Evolutionary conservation across 2,888 invertebrate species (phyloP).

Genomic region (Leucozona laternaria): DNA sequence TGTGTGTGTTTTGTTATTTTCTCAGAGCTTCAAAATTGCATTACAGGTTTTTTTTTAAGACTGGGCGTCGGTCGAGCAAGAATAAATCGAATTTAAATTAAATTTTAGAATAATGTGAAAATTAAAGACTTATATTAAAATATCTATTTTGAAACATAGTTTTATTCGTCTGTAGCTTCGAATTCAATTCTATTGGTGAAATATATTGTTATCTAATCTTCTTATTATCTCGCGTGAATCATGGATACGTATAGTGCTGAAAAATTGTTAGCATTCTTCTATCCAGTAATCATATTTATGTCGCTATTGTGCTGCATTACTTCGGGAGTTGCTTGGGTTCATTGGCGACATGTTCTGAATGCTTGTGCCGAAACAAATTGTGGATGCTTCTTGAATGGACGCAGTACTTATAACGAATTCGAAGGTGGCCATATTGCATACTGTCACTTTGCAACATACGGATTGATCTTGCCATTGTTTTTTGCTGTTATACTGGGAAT

Average conservation of each 20-base stretch:
- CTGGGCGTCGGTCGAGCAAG: constrained; percentile 66
- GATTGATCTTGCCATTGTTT: constrained; percentile 87
- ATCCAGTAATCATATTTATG: constrained; percentile 80
- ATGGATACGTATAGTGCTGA: constrained; percentile 82
- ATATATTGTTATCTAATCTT: constrained; percentile 64
- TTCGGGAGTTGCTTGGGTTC: constrained; percentile 87
- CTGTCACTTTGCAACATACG: constrained; percentile 89
- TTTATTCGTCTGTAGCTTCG: not conserved
- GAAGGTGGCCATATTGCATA: constrained; percentile 87
- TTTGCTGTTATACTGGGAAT: constrained; percentile 87
- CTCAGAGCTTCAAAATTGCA: constrained; percentile 31
- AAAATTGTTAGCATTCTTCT: constrained; percentile 81
- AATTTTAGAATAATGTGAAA: constrained; percentile 63
- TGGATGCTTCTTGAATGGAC: constrained; percentile 88
- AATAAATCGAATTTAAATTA: constrained; percentile 23
- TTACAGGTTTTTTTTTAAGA: constrained; percentile 58
- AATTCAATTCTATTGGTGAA: constrained; percentile 13
- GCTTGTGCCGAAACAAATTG: constrained; percentile 88
- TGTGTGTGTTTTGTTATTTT: constrained; percentile 65
- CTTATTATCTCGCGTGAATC: constrained; percentile 51
- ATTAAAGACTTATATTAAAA: not conserved
- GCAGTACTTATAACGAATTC: constrained; percentile 86
- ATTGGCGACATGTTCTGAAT: constrained; percentile 88
- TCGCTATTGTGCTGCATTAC: constrained; percentile 82
- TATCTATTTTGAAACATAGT: not conserved